Percentiles rank a stretch among this genome's conserved stretches.
These are phyloP conservation scores for Mus spicilegus DNA, from an alignment of 2,113 vertebrate genomes.

Conservation along the genomic window DNA sequence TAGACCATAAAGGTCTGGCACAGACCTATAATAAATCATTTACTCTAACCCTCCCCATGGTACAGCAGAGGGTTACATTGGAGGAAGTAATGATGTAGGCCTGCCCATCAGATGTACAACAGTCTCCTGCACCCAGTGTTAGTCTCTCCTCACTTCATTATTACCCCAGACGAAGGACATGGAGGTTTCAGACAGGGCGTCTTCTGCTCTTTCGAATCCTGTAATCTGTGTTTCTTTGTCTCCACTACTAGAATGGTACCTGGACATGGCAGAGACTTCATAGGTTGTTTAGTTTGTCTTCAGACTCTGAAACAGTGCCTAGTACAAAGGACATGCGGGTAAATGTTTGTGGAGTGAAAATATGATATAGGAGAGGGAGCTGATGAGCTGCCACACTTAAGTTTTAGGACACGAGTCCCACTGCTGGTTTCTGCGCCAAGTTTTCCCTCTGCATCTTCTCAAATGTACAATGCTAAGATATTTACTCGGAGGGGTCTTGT, in stretches of 20 bases:
- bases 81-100: not conserved
- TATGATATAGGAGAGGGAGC: not conserved
- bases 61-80: not conserved
- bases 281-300: not conserved
- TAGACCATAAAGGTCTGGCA: not conserved
- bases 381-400: not conserved
- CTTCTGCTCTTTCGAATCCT: not conserved
- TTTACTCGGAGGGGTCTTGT: not conserved
- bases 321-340: not conserved
- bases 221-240: not conserved
- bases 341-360: not conserved
- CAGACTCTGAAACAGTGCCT: not conserved
- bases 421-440: not conserved
- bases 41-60: not conserved
- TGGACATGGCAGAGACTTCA: not conserved
- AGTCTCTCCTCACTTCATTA: not conserved
- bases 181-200: not conserved
- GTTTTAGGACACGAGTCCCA: not conserved
- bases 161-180: not conserved
- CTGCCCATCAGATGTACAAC: not conserved
- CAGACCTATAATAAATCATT: not conserved
- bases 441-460: conserved; percentile 21
- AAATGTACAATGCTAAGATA: conserved; percentile 24
- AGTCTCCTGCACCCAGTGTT: not conserved
- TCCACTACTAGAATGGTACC: not conserved